Percentiles rank a stretch among this genome's conserved stretches.
phyloP scores from a whole-genome alignment of 2,797 vertebrate species.

The Micropoecilia bifurca region DNA sequence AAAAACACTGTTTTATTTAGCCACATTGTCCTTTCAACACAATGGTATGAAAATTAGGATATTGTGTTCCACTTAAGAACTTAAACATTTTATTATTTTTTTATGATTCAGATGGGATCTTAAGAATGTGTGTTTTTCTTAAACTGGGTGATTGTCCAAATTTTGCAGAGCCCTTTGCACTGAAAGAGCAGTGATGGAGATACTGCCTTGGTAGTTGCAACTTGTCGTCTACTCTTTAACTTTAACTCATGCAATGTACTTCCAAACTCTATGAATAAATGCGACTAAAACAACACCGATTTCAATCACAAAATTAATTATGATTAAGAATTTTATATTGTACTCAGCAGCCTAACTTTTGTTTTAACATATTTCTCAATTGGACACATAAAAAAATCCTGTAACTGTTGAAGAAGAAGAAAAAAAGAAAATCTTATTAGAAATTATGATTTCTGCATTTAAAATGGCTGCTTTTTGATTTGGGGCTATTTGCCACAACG shows the following conservation, averaged over 20 bases:
- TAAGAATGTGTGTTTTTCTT: background rate
- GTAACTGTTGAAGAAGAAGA: background rate
- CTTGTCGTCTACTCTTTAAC: background rate
- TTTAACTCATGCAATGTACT: background rate
- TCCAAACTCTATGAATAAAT: background rate
- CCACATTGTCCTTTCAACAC: background rate
- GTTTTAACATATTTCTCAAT: background rate
- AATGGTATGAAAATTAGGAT: background rate
- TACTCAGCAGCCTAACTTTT: too few species aligned
- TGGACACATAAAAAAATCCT: background rate
- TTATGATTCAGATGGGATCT: background rate
- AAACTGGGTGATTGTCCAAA: background rate
- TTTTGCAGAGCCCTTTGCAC: background rate
- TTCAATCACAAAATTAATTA: background rate
- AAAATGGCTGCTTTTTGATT: conserved; percentile 26
- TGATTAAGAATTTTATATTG: background rate
- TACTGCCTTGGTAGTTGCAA: background rate
- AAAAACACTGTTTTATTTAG: too few species aligned
- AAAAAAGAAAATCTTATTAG: background rate
- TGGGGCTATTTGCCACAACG: conserved; percentile 10
- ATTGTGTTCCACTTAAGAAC: background rate
- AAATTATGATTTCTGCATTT: background rate
- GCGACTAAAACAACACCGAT: background rate
- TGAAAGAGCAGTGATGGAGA: background rate
- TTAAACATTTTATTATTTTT: background rate